Conservation (phyloP, 2,113 vertebrate genomes). For the pig (Sus scrofa) region T2T-Sscrofa CM000826.6:139692501-139693000, state of each 20-base stretch:
- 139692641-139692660: conserved; percentile 32
- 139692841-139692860: not conserved
- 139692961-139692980: not conserved
- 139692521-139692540: conserved; percentile 7
- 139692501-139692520: not conserved
- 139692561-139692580: conserved; percentile 46
- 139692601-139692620: conserved; percentile 10
- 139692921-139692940: not conserved
- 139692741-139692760: not conserved
- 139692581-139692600: conserved; percentile 54
- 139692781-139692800: conserved; percentile 24
- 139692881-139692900: not conserved
- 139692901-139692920: not conserved
- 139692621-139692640: not conserved
- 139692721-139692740: conserved; percentile 57
- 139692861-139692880: not conserved
- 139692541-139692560: conserved; percentile 50
- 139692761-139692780: conserved; percentile 59
- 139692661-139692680: conserved; percentile 63
- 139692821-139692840: conserved; percentile 52
- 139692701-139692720: conserved; percentile 82
- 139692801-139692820: conserved; percentile 83
- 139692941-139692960: not conserved
- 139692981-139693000: not conserved
- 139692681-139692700: conserved; percentile 68